These are phyloP conservation scores for Corapipo altera DNA, from an alignment of 2,113 vertebrate genomes.

Conservation along the genomic window DNA sequence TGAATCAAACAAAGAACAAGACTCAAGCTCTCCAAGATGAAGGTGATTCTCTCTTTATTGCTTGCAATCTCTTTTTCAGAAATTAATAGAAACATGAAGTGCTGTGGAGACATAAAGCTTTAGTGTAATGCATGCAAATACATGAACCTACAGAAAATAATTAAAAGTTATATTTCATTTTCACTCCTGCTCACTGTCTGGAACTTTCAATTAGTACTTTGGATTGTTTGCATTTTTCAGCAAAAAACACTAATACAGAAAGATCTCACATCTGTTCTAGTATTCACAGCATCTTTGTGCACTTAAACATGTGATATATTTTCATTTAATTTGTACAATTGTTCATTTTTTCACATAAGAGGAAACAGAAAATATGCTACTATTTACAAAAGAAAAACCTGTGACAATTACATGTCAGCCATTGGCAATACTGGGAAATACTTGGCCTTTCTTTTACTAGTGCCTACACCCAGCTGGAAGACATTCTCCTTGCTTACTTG, in stretches of 20 bases:
- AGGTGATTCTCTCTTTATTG: not conserved
- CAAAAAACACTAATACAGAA: not conserved
- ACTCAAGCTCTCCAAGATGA: not conserved
- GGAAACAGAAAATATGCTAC: not conserved
- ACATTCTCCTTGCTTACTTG: not conserved
- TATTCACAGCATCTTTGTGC: not conserved
- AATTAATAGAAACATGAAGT: not conserved
- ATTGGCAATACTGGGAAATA: not conserved
- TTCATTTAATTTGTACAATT: not conserved
- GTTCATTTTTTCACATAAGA: not conserved
- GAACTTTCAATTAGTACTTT: not conserved
- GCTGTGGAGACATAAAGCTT: not conserved
- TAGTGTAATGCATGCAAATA: not conserved
- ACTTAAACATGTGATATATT: not conserved
- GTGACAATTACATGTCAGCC: not conserved
- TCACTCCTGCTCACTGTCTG: not conserved
- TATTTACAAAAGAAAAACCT: not conserved
- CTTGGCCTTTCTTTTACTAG: not conserved
- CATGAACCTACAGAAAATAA: not conserved
- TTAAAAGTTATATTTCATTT: not conserved
- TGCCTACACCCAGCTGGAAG: not conserved
- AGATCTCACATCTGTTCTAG: not conserved
- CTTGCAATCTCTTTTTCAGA: not conserved
- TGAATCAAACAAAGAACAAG: not conserved
- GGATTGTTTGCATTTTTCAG: not conserved